Percentiles rank a stretch among this genome's conserved stretches.
Evolutionary conservation across 2,113 vertebrate species (phyloP).

Genomic region (Ondatra zibethicus): DNA sequence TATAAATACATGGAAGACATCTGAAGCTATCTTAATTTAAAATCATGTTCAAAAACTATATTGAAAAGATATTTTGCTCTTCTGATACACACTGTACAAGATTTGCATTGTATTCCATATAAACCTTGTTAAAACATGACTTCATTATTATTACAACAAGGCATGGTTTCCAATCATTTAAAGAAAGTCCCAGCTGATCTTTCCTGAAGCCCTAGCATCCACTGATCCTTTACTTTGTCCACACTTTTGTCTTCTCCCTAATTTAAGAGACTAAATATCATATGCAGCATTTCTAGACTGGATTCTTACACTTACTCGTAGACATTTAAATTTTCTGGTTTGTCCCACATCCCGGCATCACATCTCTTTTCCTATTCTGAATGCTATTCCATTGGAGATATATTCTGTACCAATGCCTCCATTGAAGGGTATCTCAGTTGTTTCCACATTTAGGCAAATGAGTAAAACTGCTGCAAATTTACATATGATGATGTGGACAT

Average conservation of each 20-base stretch:
- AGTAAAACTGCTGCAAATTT: background rate
- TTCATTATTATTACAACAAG: conserved; percentile 10
- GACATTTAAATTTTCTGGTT: background rate
- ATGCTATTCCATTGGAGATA: background rate
- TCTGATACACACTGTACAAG: background rate
- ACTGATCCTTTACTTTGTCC: background rate
- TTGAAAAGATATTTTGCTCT: background rate
- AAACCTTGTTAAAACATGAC: conserved; percentile 56
- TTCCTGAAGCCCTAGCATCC: background rate
- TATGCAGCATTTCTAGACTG: background rate
- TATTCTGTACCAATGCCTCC: background rate
- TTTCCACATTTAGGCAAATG: background rate
- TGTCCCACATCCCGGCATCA: background rate
- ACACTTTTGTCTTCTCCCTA: background rate
- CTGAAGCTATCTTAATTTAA: background rate
- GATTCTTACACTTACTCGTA: background rate
- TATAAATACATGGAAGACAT: background rate
- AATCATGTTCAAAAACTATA: background rate
- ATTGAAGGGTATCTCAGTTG: background rate
- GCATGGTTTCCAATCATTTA: conserved; percentile 9
- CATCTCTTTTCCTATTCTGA: background rate
- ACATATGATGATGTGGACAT: background rate
- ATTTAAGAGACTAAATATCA: background rate
- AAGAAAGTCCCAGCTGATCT: no score
- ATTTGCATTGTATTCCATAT: conserved; percentile 46